Base-by-base conservation (phyloP, 2,888 invertebrate species). In the Mesoligia furuncula region DNA sequence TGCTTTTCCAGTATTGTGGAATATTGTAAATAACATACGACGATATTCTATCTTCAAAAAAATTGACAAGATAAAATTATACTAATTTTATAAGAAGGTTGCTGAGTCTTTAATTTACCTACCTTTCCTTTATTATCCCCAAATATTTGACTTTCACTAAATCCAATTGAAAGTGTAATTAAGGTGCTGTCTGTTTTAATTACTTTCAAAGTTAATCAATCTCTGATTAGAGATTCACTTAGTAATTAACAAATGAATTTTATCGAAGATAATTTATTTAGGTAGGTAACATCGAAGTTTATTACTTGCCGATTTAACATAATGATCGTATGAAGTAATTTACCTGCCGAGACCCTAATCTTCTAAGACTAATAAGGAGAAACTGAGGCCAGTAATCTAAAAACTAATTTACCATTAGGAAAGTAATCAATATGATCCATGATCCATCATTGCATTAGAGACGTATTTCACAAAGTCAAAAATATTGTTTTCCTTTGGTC, bases 261-360 rank as follows among this genome's bases (percentile, higher is more conserved):
- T n/a, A 68, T 65, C 57, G 51, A 71, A 77, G 64, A 82, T 77
- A 39, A 77, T 81, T 72, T 83, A 73, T 54, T 72, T 81, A 66
- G 59, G 51, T 77, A 67, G 39, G 73, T 66, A 77, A 62, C 39
- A 66, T 66, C n/a, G 62, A 78, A 77, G 72, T 83, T 85, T 77
- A 87, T 87, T 80, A 87, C 73, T 71, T 73, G 48, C 62, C 61
- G 72, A 82, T 83, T 77, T 69, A 70, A 80, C 66, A 69, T 85
- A 85, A 81, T 85, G 81, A 81, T 79, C 65, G 73, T 74, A 78
- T 71, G 51, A 78, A 73, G 83, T 83, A 81, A 85, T 83, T 80
- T 82, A 75, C 51, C 71, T 48, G 61, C 45, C 45, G 45, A 80
- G 77, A 73, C 70, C 68, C 73, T 75, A 86, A 87, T 86, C 75